Base-by-base conservation (phyloP, 2,888 invertebrate species). In the Chaetoderma sp. region DNA sequence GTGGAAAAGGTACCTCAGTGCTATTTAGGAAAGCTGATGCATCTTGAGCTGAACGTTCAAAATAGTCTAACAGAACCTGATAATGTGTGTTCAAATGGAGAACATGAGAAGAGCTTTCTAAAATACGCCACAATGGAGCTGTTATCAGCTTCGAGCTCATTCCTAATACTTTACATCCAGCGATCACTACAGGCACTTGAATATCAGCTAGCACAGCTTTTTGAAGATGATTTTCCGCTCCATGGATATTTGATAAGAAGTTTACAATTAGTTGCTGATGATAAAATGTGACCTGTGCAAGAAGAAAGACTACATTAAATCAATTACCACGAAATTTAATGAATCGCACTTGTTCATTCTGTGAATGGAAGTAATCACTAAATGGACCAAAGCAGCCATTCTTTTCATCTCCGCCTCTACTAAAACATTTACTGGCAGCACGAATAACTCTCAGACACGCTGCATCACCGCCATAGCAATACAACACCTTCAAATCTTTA, bases 91-190 rank as follows among this genome's bases (percentile, higher is more conserved):
- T n/a, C n/a, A n/a, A n/a, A n/a, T n/a, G n/a, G n/a, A n/a, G n/a
- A n/a, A n/a, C n/a, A n/a, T n/a, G n/a, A n/a, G n/a, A n/a, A n/a
- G n/a, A n/a, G n/a, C n/a, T n/a, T n/a, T n/a, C n/a, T n/a, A n/a
- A n/a, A n/a, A n/a, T n/a, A n/a, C n/a, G n/a, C n/a, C 65, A 68
- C 2, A 65, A 44, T 2, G 63, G 61, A 8, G 65, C 21, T 18
- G 65, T 68, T 5, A 68, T 45, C 25, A 65, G 39, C 25, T 65
- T 57, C 30, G 63, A 54, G 8, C 74, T 54, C 8, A 72, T 56
- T 8, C 71, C 73, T 8, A 77, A 55, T 23, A 70, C 73, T 56
- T 73, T 75, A 18, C 47, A 47, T 47, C 47, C 47, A 13, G 47
- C 47, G 16, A 8, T 18, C 6, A 47, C 47, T 23, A 47, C 6